Conservation (phyloP, 2,888 invertebrate genomes). For the Thymelicus sylvestris region DNA sequence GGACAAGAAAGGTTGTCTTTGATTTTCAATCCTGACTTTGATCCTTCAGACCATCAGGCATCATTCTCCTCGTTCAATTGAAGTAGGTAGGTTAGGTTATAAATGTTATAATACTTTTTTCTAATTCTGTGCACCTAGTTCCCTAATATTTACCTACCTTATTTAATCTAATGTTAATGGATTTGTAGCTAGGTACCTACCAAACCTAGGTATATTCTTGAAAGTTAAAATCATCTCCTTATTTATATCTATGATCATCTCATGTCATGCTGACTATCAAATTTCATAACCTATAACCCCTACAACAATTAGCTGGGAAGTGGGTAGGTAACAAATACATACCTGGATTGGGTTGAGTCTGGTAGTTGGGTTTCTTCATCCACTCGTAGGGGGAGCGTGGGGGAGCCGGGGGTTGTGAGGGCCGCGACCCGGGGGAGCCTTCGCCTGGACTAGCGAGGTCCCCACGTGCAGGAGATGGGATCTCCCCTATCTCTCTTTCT, state of each 20-base stretch:
- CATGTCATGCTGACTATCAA: not conserved
- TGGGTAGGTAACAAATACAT: slow-evolving; percentile 39
- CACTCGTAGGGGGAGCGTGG: slow-evolving; percentile 94
- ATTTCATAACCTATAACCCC: not conserved
- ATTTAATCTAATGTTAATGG: no score
- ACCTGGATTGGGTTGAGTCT: slow-evolving; percentile 94
- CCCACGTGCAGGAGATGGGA: slow-evolving; percentile 79
- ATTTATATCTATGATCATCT: no score
- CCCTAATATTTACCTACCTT: no score
- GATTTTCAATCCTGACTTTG: no score
- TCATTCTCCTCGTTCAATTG: no score
- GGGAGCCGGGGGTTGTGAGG: slow-evolving; percentile 86
- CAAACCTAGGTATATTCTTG: not conserved
- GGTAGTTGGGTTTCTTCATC: slow-evolving; percentile 96
- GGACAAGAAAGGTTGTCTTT: no score
- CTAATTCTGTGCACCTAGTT: no score
- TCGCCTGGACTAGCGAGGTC: slow-evolving; percentile 84
- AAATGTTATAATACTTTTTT: no score
- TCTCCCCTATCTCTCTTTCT: slow-evolving; percentile 72
- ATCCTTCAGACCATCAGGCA: no score
- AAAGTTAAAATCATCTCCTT: no score
- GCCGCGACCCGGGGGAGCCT: slow-evolving; percentile 79
- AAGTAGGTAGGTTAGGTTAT: no score
- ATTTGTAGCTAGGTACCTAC: not conserved
- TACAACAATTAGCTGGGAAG: not conserved